Base-by-base conservation (phyloP, 2,797 vertebrate species). In the Hybognathus amarus region DNA sequence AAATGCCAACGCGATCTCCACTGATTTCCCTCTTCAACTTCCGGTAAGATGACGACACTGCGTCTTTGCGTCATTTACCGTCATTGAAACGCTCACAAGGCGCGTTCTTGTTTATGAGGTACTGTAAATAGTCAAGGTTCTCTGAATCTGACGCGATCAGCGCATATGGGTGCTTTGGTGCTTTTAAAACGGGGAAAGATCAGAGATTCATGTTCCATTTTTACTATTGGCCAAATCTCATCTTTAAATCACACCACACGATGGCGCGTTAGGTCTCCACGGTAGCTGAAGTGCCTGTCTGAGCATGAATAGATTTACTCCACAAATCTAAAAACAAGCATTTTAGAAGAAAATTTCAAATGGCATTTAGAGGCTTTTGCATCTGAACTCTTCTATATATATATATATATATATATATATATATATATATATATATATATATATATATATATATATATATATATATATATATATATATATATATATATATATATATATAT, bases 1-100 rank as follows among this genome's bases (percentile, higher is more conserved):
- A 84, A 88, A 78, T 80, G 87, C 87, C 87, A 88, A 88, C 87
- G 81, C 87, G 87, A 85, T n/a, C 87, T 86, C 83, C 64, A 20
- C 47, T 54, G 68, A 42, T 15, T 87, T 77, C 70, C 33, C 24
- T 67, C 63, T 77, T 77, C 77, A 54, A 64, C 69, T 88, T 88
- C 87, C 85, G 87, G 85, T 54, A 79, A 22, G 45, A 73, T 81
- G 85, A 87, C 83, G 50, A 20, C 54, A n/a, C 7, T 15, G 10
- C 82, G 81, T 27, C 63, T 38, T 63, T 80, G 71, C 83, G 83
- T 83, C 71, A 70, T 2, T 18, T 8, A 4, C 50, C 68, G 61
- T 77, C 33, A 42, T 8, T 24, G 45, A 40, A 22, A 76, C 56
- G 20, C 24, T 24, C 0, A 30, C 10, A 47, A 20, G 22, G 11